phyloP scores from a whole-genome alignment of 2,888 invertebrate genomes.

The Meandrusa payeni region DNA sequence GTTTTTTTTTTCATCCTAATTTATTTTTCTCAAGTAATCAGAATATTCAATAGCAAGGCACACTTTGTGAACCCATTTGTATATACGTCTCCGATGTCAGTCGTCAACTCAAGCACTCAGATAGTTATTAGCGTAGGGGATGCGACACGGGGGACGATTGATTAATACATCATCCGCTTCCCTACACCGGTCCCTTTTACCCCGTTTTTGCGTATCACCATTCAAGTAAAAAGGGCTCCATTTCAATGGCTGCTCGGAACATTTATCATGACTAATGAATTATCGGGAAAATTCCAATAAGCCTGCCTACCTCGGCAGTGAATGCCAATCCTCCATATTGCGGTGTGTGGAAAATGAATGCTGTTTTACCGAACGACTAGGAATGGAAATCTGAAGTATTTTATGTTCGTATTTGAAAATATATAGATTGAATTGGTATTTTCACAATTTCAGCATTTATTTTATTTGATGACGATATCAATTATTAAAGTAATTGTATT shows the following conservation, averaged over 20 bases:
- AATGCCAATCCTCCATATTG: slow-evolving; percentile 30
- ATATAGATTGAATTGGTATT: neutral
- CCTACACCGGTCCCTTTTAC: slow-evolving; percentile 60
- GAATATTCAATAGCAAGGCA: too few species aligned
- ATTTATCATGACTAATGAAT: slow-evolving; percentile 79
- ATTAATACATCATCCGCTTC: slow-evolving; percentile 71
- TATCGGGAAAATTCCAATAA: slow-evolving; percentile 70
- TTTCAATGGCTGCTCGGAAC: slow-evolving; percentile 69
- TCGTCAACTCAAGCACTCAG: slow-evolving; percentile 33
- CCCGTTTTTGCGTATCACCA: slow-evolving; percentile 77
- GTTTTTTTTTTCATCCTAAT: too few species aligned
- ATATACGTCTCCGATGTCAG: slow-evolving; percentile 6
- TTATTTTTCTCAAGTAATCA: too few species aligned
- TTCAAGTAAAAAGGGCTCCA: slow-evolving; percentile 70
- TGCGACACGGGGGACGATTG: slow-evolving; percentile 55
- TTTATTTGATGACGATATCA: too few species aligned
- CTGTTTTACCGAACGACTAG: slow-evolving; percentile 14
- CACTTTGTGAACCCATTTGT: too few species aligned
- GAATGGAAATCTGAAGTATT: slow-evolving; percentile 1
- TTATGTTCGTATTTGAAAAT: slow-evolving; percentile 3
- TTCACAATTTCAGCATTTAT: too few species aligned
- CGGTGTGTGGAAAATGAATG: slow-evolving; percentile 22
- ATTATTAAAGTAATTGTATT: too few species aligned
- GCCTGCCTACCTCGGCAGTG: slow-evolving; percentile 40
- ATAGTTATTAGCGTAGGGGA: slow-evolving; percentile 44